Evolutionary conservation across 2,888 invertebrate genomes (phyloP).

Genomic region (Sepiola atlantica): DNA sequence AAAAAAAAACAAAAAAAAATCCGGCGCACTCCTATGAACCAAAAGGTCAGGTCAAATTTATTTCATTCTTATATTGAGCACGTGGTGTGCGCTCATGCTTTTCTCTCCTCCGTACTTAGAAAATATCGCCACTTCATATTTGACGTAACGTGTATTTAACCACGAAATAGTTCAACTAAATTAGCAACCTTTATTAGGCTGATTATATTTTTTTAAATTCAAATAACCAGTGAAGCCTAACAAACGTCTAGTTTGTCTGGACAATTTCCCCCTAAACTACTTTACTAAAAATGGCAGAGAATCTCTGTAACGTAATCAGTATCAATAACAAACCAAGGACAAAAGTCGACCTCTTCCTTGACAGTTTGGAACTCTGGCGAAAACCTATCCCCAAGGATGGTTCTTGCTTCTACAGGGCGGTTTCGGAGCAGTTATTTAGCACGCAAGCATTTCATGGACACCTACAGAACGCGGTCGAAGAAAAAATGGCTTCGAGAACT

Average conservation of each 20-base stretch:
- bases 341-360: conserved; percentile 38
- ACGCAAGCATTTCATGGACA: conserved; percentile 45
- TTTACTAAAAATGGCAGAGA: not conserved
- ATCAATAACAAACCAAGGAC: conserved; percentile 44
- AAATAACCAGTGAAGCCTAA: not conserved
- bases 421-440: conserved; percentile 44
- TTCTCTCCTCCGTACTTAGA: not conserved
- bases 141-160: not conserved
- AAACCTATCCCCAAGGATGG: conserved; percentile 45
- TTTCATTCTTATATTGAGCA: not conserved
- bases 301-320: conserved; percentile 37
- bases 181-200: not conserved
- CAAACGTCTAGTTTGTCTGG: not conserved
- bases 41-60: not conserved
- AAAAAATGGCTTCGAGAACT: conserved; percentile 42
- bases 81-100: not conserved
- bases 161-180: not conserved
- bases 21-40: not conserved
- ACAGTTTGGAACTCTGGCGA: conserved; percentile 38
- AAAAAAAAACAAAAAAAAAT: not conserved
- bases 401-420: conserved; percentile 38
- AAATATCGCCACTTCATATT: not conserved
- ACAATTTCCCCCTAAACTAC: not conserved
- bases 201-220: not conserved
- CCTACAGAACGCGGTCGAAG: conserved; percentile 42